Base-by-base conservation (phyloP, 1,140 invertebrate species). In the Drosophila sp. region DNA sequence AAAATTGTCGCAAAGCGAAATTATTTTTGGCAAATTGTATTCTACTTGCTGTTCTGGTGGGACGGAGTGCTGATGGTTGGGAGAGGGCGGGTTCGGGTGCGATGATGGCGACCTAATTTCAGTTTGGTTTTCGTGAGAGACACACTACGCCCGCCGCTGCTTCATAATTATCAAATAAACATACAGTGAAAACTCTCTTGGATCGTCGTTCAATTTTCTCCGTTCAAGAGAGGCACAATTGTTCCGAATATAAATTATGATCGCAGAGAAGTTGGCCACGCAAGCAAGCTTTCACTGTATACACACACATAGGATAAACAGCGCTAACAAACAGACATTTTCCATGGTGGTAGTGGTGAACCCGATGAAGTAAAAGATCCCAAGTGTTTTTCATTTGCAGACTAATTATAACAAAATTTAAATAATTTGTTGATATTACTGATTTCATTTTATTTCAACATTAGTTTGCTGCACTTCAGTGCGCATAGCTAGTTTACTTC, bases 11-110 rank as follows among this genome's bases (percentile, higher is more conserved):
- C 80, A 56, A 32, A 82, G 61, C 55, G 66, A 87, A 85, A 86
- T 86, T 86, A 86, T 86, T 86, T 86, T 86, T 87, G 83, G 82
- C 79, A 86, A 77, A 87, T 76, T 82, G 71, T 81, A 69, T 78
- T 78, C 69, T 71, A 67, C 62, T 69, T 67, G 25, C 58, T 67
- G 62, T 56, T 50, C 40, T 71, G 66, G 35, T 63, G 32, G 32
- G 32, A 30, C 54, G 63, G 33, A 17, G 50, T 29, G 33, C 54
- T 65, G 29, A 17, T 40, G 29, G 60, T 23, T 8, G 23, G 27
- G 40, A 2, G 38, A 29, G 17, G 3, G 30, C 4, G 10, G 17
- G 8, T 27, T 58, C 10, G 55, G 30, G 10, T 17, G n/a, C n/a
- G 54, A 47, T 30, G 60, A 68, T 65, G 54, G 60, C 82, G 81